A percentile compares a stretch with the other conserved stretches of the same genome.
phyloP scores from a whole-genome alignment of 1,140 invertebrate genomes.

The Drosophila teissieri region DNA sequence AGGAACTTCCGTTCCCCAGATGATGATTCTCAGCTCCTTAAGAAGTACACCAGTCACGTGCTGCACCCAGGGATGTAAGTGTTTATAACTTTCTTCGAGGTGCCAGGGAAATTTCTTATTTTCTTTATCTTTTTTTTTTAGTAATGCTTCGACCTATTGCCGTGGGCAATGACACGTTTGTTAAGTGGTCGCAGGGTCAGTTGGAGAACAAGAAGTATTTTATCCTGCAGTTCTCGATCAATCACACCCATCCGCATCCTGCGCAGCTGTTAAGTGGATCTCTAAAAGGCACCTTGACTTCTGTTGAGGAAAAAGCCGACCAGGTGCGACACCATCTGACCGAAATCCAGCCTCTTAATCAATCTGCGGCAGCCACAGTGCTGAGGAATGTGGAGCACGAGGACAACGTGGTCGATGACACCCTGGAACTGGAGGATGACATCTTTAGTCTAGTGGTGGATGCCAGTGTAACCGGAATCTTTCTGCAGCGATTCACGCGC shows the following conservation, averaged over 20 bases:
- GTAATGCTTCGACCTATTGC: slow-evolving; percentile 74
- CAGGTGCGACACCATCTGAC: slow-evolving; percentile 66
- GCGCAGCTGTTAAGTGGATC: slow-evolving; percentile 51
- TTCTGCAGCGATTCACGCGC: slow-evolving; percentile 71
- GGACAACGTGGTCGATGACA: slow-evolving; percentile 66
- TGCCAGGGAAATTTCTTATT: background rate
- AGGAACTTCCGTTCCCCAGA: slow-evolving; percentile 50
- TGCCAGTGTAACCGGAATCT: slow-evolving; percentile 77
- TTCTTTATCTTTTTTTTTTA: slow-evolving; percentile 8
- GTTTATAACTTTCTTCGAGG: background rate
- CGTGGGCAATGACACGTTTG: slow-evolving; percentile 75
- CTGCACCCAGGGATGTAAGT: slow-evolving; percentile 83
- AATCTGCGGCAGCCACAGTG: slow-evolving; percentile 49
- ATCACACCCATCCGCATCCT: slow-evolving; percentile 76
- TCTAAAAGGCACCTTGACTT: slow-evolving; percentile 55
- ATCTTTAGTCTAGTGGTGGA: slow-evolving; percentile 74
- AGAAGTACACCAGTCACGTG: slow-evolving; percentile 73
- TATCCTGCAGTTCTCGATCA: slow-evolving; percentile 78
- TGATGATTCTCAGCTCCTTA: slow-evolving; percentile 71
- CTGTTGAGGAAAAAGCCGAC: slow-evolving; percentile 63
- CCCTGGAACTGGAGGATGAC: slow-evolving; percentile 70
- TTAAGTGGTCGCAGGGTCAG: slow-evolving; percentile 76
- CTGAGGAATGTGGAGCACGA: slow-evolving; percentile 65
- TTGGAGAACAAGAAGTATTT: slow-evolving; percentile 79
- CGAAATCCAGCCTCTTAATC: slow-evolving; percentile 59